These are phyloP conservation scores for Umimayanthus kanabou DNA, from an alignment of 92 coral and sea anemone genomes.

Conservation along the genomic window DNA sequence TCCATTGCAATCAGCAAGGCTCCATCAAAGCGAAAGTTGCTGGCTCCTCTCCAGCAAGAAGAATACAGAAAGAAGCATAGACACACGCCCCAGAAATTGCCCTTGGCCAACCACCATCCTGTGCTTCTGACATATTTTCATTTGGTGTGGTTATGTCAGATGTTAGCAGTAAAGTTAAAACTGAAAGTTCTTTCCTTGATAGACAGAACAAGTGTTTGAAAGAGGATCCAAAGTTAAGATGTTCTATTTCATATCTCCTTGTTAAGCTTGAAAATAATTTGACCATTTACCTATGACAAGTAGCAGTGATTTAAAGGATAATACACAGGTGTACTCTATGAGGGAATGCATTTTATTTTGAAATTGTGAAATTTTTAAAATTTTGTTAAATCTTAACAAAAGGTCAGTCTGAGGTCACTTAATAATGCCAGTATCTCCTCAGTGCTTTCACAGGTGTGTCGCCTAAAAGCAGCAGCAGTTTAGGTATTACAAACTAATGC, in stretches of 20 bases:
- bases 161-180: slow-evolving; percentile 32
- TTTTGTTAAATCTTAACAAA: neutral
- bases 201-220: slow-evolving; percentile 50
- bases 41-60: slow-evolving; percentile 24
- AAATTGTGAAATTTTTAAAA: neutral
- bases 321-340: slow-evolving; percentile 1
- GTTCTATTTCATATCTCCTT: slow-evolving; percentile 35
- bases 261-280: slow-evolving; percentile 7
- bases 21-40: slow-evolving; percentile 17
- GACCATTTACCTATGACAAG: neutral
- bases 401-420: neutral
- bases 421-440: neutral
- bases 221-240: slow-evolving; percentile 49
- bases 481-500: neutral
- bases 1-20: slow-evolving; percentile 34
- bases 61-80: slow-evolving; percentile 27
- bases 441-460: neutral
- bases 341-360: neutral
- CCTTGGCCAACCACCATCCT: slow-evolving; percentile 34
- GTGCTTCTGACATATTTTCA: slow-evolving; percentile 37
- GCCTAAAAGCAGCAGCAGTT: neutral
- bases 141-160: slow-evolving; percentile 51
- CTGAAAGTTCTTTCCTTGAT: slow-evolving; percentile 39
- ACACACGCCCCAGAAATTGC: slow-evolving; percentile 3
- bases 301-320: neutral